Evolutionary conservation across 2,797 vertebrate species (phyloP).

Genomic region (Pterois miles): DNA sequence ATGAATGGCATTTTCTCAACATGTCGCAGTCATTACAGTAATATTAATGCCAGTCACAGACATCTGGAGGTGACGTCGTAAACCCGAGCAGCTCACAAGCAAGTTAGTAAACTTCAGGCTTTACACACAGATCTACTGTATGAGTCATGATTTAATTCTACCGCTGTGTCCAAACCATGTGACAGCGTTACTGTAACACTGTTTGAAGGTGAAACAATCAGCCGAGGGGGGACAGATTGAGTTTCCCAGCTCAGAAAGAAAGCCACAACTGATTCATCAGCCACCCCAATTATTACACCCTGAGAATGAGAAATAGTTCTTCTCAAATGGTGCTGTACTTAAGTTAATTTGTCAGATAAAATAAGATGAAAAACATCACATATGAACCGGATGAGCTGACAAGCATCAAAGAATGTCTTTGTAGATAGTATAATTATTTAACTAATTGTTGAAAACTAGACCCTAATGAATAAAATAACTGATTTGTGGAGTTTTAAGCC

Average conservation of each 20-base stretch:
- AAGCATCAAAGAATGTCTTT: conserved; percentile 87
- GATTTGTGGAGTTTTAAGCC: conserved; percentile 69
- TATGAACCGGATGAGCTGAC: conserved; percentile 84
- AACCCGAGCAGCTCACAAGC: not conserved
- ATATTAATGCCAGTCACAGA: not conserved
- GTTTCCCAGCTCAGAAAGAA: conserved; percentile 37
- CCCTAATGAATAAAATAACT: conserved; percentile 77
- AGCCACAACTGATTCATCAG: conserved; percentile 54
- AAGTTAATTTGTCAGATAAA: conserved; percentile 75
- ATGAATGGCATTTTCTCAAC: not conserved
- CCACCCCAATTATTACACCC: conserved; percentile 64
- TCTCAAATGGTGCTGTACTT: conserved; percentile 63
- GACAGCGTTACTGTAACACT: not conserved
- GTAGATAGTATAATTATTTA: conserved; percentile 84
- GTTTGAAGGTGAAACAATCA: conserved; percentile 28
- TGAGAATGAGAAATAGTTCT: conserved; percentile 37
- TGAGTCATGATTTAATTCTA: not conserved
- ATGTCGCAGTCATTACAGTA: not conserved
- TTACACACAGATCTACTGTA: not conserved
- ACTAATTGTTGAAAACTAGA: conserved; percentile 77
- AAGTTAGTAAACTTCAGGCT: not conserved
- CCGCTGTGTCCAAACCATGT: not conserved
- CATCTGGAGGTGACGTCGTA: conserved; percentile 4
- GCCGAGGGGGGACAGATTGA: not conserved
- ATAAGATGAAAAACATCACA: conserved; percentile 62